Percentiles rank a stretch among this genome's conserved stretches.
These are phyloP conservation scores for Chunga burmeisteri DNA, from an alignment of 2,113 vertebrate species.

Conservation along the genomic window DNA sequence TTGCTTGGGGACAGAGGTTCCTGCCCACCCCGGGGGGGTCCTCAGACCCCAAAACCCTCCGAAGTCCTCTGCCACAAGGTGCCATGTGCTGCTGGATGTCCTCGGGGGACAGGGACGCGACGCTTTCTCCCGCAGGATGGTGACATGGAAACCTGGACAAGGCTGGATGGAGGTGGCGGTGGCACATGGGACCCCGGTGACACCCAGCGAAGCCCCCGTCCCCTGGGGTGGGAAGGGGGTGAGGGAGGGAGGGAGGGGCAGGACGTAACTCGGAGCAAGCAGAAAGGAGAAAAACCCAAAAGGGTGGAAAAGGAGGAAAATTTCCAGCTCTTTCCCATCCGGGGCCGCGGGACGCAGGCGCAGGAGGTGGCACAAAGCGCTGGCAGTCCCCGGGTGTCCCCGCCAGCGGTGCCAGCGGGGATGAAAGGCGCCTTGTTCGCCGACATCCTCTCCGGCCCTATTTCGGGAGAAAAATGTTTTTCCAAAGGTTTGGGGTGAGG, in stretches of 20 bases:
- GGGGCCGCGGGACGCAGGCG: neutral
- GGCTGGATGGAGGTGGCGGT: neutral
- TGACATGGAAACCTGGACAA: neutral
- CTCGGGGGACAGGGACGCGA: neutral
- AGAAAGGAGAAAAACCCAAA: neutral
- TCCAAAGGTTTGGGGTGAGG: neutral
- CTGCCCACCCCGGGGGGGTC: neutral
- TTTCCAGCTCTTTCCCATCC: neutral
- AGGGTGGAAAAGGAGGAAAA: neutral
- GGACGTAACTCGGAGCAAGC: neutral
- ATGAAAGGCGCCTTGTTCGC: slow-evolving; percentile 45
- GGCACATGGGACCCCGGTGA: neutral
- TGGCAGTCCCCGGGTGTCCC: neutral
- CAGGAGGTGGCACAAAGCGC: neutral
- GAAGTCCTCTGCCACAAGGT: too few species aligned
- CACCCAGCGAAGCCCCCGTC: neutral
- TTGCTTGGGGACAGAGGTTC: neutral
- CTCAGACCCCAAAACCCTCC: neutral
- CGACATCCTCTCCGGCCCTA: neutral
- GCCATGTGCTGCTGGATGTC: neutral
- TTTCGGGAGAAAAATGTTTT: slow-evolving; percentile 19
- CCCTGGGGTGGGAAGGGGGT: neutral
- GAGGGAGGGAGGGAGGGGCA: neutral
- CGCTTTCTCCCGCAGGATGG: accelerated
- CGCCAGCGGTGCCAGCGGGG: neutral